phyloP scores from a whole-genome alignment of 30 jellyfish, hydroid and myxozoan genomes.

The Cassiopea andromeda region DNA sequence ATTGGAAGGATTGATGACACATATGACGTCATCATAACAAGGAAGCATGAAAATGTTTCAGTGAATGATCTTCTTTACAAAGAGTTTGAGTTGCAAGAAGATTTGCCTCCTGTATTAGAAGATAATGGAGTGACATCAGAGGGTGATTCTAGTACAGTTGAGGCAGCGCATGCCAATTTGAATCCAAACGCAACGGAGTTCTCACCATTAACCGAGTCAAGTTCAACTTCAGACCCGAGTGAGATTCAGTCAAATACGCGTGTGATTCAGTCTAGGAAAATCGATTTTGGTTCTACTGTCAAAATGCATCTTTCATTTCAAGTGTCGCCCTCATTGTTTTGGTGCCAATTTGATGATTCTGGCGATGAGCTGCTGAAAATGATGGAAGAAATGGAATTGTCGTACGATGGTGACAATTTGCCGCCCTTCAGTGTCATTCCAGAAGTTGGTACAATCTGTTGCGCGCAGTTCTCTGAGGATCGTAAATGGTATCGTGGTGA shows the following conservation, averaged over 20 bases:
- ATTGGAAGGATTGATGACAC: slow-evolving; percentile 51
- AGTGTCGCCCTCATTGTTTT: slow-evolving; percentile 46
- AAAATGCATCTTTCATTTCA: slow-evolving; percentile 45
- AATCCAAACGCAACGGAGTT: slow-evolving; percentile 21
- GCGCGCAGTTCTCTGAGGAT: slow-evolving; percentile 60
- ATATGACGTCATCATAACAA: slow-evolving; percentile 31
- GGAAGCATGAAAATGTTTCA: not conserved
- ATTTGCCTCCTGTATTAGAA: not conserved
- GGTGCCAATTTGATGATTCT: slow-evolving; percentile 64
- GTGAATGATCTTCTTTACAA: slow-evolving; percentile 32
- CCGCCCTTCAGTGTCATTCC: slow-evolving; percentile 11
- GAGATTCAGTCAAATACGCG: not conserved
- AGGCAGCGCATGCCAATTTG: not conserved
- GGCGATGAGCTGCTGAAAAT: slow-evolving; percentile 32
- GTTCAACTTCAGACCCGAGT: not conserved
- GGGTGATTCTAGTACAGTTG: not conserved
- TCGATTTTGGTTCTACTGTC: slow-evolving; percentile 8
- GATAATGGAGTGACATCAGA: not conserved
- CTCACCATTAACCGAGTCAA: not conserved
- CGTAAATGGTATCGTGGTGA: slow-evolving; percentile 79
- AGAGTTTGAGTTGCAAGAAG: slow-evolving; percentile 22
- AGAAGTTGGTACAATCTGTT: slow-evolving; percentile 48
- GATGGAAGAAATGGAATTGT: slow-evolving; percentile 28
- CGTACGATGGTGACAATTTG: not conserved
- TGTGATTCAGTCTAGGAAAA: not conserved